phyloP scores from a whole-genome alignment of 2,113 vertebrate genomes.

The Speoplatyrhinus poulsoni region DNA sequence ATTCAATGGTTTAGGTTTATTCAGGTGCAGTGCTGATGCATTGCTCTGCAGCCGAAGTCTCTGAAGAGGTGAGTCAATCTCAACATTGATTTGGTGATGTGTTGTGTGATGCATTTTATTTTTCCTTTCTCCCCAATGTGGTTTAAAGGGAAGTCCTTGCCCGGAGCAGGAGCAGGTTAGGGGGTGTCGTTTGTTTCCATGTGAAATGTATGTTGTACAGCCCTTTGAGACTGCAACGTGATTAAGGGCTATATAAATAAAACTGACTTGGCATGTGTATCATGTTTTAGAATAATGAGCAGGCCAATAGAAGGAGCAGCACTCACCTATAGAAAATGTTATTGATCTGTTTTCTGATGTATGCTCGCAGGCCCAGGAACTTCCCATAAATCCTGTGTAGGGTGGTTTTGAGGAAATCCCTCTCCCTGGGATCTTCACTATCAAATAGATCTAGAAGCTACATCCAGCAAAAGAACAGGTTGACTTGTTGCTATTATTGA shows the following conservation, averaged over 20 bases:
- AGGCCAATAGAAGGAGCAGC: neutral
- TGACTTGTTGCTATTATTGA: neutral
- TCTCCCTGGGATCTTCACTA: slow-evolving; percentile 96
- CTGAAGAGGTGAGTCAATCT: neutral
- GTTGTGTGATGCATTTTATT: neutral
- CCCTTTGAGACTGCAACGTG: too few relatives aligned
- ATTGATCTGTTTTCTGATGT: slow-evolving; percentile 99
- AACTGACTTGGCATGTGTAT: neutral
- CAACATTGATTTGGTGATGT: neutral
- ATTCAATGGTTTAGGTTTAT: too few relatives aligned
- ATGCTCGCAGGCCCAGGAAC: slow-evolving; percentile 94
- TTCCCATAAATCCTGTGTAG: slow-evolving; percentile 98
- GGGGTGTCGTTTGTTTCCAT: too few relatives aligned
- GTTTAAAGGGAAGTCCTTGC: too few relatives aligned
- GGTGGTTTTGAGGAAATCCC: slow-evolving; percentile 98
- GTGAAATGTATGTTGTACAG: too few relatives aligned
- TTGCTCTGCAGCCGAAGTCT: neutral
- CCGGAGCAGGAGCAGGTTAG: too few relatives aligned
- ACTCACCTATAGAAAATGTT: slow-evolving; percentile 99
- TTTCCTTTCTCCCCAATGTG: too few relatives aligned
- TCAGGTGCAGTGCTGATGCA: neutral
- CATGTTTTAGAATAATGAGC: slow-evolving; percentile 2
- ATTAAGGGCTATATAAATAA: too few relatives aligned
- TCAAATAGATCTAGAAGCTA: slow-evolving; percentile 98
- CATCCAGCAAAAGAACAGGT: neutral